These are phyloP conservation scores for Eleginops maclovinus DNA, from an alignment of 2,113 vertebrate genomes.

Conservation along the genomic window DNA sequence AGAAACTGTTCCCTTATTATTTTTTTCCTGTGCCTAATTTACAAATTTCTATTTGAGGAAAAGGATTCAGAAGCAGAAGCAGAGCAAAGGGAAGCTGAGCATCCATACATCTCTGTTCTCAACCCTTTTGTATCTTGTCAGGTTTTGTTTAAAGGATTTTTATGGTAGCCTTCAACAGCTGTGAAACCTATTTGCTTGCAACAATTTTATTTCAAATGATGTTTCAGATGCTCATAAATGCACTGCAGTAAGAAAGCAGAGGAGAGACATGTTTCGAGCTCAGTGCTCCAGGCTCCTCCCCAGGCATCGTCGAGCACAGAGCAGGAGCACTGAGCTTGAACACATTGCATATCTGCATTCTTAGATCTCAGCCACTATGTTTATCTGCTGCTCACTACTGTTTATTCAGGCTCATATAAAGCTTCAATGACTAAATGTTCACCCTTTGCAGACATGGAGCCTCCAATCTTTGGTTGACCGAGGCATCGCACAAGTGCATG, in stretches of 20 bases:
- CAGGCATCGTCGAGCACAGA: slow-evolving; percentile 8
- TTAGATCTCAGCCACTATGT: slow-evolving; percentile 11
- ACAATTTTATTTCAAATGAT: slow-evolving; percentile 23
- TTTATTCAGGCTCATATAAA: slow-evolving; percentile 15
- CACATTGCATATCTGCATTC: slow-evolving; percentile 10
- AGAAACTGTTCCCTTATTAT: slow-evolving; percentile 13
- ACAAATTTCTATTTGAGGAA: neutral
- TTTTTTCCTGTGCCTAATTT: neutral
- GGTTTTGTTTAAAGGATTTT: slow-evolving; percentile 7
- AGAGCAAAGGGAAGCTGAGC: neutral
- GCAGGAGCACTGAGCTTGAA: slow-evolving; percentile 14
- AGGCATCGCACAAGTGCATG: neutral
- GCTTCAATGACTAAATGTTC: slow-evolving; percentile 9
- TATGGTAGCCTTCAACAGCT: neutral
- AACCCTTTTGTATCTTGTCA: neutral
- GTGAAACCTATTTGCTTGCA: neutral
- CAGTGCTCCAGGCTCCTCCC: neutral
- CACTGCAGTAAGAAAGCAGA: neutral
- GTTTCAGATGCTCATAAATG: slow-evolving; percentile 36
- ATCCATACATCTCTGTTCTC: neutral
- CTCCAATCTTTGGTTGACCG: neutral
- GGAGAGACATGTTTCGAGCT: slow-evolving; percentile 5
- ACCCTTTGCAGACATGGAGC: neutral
- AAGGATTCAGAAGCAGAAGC: neutral
- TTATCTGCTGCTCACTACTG: slow-evolving; percentile 11